phyloP scores from a whole-genome alignment of 2,888 invertebrate genomes.

The Ligdia adustata region DNA sequence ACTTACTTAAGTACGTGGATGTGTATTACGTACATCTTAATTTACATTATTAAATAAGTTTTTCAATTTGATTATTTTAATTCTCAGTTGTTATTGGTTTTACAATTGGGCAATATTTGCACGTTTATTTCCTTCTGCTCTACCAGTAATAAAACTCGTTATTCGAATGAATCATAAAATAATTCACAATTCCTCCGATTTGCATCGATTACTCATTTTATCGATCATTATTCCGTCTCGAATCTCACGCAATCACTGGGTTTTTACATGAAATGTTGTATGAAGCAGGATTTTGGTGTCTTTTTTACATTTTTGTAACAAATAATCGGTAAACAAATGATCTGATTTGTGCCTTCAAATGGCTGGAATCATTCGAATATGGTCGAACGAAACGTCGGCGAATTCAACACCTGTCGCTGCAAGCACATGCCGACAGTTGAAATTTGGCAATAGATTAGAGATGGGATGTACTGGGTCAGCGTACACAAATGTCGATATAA shows the following conservation, averaged over 20 bases:
- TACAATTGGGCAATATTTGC: too few relatives aligned
- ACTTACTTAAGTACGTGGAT: too few relatives aligned
- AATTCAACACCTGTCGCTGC: constrained; percentile 65
- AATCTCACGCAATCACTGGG: constrained; percentile 45
- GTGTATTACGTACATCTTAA: too few relatives aligned
- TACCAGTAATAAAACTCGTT: constrained; percentile 13
- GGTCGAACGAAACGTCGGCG: constrained; percentile 26
- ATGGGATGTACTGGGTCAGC: too few relatives aligned
- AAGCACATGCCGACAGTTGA: constrained; percentile 56
- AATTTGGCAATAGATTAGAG: constrained; percentile 40
- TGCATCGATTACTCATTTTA: constrained; percentile 41
- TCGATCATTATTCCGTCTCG: constrained; percentile 44
- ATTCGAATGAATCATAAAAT: constrained; percentile 24
- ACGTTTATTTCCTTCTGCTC: not conserved
- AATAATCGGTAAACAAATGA: constrained; percentile 28
- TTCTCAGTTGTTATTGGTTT: too few relatives aligned
- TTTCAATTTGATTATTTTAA: too few relatives aligned
- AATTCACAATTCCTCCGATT: constrained; percentile 30
- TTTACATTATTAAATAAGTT: too few relatives aligned
- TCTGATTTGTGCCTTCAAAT: constrained; percentile 19
- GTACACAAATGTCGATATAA: too few relatives aligned
- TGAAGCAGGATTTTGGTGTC: constrained; percentile 5
- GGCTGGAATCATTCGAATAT: constrained; percentile 8
- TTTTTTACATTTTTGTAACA: constrained; percentile 6
- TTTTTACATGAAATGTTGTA: constrained; percentile 39